Evolutionary conservation across 35 echinoderm and acorn worm species (phyloP), one percentile per base, ranked within the genome.

Genomic region (Nesometra sesokonis): DNA sequence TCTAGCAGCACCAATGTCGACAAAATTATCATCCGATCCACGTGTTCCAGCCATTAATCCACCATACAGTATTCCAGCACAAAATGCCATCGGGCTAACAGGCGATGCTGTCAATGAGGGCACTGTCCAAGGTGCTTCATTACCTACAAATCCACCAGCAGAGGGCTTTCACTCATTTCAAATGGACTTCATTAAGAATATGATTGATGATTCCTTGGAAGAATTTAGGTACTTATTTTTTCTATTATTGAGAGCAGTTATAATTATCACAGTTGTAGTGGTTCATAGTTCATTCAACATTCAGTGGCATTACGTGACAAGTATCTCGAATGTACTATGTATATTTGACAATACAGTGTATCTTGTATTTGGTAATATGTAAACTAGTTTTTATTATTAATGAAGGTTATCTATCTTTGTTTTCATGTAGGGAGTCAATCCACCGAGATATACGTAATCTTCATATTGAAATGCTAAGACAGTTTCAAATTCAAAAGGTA

Each of bases 121-220:
- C 3, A 0, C 78, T 15, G 11, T 17, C 2, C 31, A 78, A n/a
- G 4, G 27, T 27, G 80, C n/a, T 1, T 76, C 11, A 33, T 52
- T 35, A 21, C 29, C 81, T 29, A 47, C 85, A 39, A 80, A 13
- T 13, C 79, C 13, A 36, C 37, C 80, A 32, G 80, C 11, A 37
- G 86, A 3, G 5, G 85, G 82, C 31, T 82, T 93, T 46, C 85
- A 97, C 79, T 33, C 91, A 77, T 97, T 97, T 84, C 94, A 97
- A 93, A 87, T 93, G n/a, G 89, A 97, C 35, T 97, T 97, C 57
- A 97, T 97, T 38, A 97, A 92, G 77, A 93, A 93, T 52, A 88
- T 97, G 89, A 97, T 97, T 86, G 94, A 97, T 84, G 94, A 97
- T 77, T 93, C 91, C 17, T 85, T 97, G 29, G 94, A 97, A 47